Evolutionary conservation across 1,140 invertebrate species (phyloP).

Genomic region (Bradysia coprophila): DNA sequence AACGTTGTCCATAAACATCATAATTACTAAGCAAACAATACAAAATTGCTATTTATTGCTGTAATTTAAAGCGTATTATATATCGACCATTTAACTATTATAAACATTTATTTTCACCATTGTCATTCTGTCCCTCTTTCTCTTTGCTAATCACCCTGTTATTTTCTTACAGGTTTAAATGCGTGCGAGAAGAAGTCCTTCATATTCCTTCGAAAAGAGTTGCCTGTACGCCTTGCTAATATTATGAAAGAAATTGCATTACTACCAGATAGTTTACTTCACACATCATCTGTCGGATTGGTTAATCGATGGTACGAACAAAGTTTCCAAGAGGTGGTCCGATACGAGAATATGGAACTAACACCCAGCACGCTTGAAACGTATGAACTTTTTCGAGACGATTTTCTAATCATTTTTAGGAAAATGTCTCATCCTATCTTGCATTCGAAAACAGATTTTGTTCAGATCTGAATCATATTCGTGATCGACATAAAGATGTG

Average conservation of each 20-base stretch:
- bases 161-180: slow-evolving; percentile 77
- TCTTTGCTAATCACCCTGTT: too few species aligned
- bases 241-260: slow-evolving; percentile 97
- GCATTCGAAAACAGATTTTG: slow-evolving; percentile 54
- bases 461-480: slow-evolving; percentile 67
- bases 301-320: slow-evolving; percentile 82
- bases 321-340: slow-evolving; percentile 83
- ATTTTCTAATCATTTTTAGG: too few species aligned
- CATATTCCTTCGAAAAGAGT: slow-evolving; percentile 84
- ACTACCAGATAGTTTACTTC: slow-evolving; percentile 71
- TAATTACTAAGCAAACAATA: too few species aligned
- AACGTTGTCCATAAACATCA: too few species aligned
- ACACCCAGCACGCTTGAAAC: slow-evolving; percentile 39
- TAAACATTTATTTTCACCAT: too few species aligned
- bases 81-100: too few species aligned
- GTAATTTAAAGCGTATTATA: too few species aligned
- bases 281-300: slow-evolving; percentile 73
- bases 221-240: slow-evolving; percentile 88
- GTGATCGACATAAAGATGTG: slow-evolving; percentile 88
- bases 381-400: slow-evolving; percentile 29
- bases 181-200: slow-evolving; percentile 80
- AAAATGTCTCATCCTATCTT: too few species aligned
- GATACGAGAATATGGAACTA: slow-evolving; percentile 69
- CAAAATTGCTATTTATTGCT: too few species aligned
- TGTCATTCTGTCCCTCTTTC: too few species aligned